Conservation (phyloP, 2,113 vertebrate species). For the Apteryx owenii region DNA sequence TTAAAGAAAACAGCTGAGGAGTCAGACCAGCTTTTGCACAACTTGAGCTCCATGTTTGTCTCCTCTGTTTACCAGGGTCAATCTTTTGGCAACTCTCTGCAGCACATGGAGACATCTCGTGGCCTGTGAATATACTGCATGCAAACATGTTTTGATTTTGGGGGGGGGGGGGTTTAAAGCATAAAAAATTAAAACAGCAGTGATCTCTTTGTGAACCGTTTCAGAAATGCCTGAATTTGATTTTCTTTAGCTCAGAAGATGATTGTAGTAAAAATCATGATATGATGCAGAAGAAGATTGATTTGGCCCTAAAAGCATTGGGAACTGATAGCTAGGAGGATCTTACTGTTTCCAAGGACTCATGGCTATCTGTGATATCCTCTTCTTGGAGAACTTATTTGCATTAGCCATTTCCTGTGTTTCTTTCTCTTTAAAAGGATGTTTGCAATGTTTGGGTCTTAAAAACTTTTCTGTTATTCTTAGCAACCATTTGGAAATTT, state of each 20-base stretch:
- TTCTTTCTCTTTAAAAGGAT: background rate
- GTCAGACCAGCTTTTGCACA: background rate
- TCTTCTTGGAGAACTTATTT: background rate
- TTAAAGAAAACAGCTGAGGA: background rate
- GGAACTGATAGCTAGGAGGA: background rate
- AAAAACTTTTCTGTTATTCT: background rate
- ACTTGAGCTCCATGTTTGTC: background rate
- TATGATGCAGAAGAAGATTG: background rate
- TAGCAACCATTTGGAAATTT: background rate
- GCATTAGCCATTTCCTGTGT: background rate
- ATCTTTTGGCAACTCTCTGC: background rate
- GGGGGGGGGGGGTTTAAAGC: background rate
- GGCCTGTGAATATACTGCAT: conserved; percentile 31
- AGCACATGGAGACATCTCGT: conserved; percentile 52
- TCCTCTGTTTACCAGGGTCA: background rate
- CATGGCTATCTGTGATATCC: background rate
- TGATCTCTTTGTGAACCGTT: background rate
- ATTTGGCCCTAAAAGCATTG: background rate
- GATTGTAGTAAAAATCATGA: conserved; percentile 2
- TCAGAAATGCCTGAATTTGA: background rate
- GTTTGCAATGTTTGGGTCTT: background rate
- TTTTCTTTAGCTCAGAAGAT: conserved; percentile 12
- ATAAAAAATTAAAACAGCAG: background rate
- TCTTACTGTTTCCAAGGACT: background rate
- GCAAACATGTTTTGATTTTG: background rate